A percentile compares a stretch with the other conserved stretches of the same genome.
Conservation (phyloP, 2,888 invertebrate genomes). For the Cybosia mesomella region DNA sequence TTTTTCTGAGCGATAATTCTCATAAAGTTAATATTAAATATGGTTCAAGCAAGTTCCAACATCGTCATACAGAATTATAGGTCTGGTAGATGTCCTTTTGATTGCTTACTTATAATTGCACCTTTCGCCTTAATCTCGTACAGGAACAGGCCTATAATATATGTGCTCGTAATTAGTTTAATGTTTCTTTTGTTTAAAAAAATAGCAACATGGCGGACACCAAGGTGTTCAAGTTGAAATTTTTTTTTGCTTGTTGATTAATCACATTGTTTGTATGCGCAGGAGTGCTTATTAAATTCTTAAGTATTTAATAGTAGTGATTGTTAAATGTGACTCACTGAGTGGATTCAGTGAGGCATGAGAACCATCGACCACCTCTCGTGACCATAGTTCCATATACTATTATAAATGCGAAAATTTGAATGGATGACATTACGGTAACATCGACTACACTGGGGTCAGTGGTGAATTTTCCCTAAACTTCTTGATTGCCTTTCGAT, state of each 20-base stretch:
- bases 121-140: constrained; percentile 35
- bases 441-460: too few species aligned
- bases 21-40: neutral
- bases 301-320: constrained; percentile 9
- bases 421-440: too few species aligned
- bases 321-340: neutral
- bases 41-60: constrained; percentile 1
- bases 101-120: constrained; percentile 39
- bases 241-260: constrained; percentile 18
- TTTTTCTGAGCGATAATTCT: neutral
- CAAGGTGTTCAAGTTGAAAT: constrained; percentile 18
- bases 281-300: constrained; percentile 21
- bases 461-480: too few species aligned
- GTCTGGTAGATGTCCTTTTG: constrained; percentile 43
- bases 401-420: neutral
- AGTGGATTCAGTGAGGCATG: neutral
- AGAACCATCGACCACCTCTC: neutral
- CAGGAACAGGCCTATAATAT: constrained; percentile 12
- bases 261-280: constrained; percentile 14
- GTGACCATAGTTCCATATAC: neutral
- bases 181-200: constrained; percentile 16
- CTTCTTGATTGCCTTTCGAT: too few species aligned
- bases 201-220: constrained; percentile 7
- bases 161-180: constrained; percentile 20
- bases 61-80: constrained; percentile 1